Evolutionary conservation across 1,140 invertebrate genomes (phyloP), one percentile per base, ranked within the genome.

Genomic region (Bombus confusus): DNA sequence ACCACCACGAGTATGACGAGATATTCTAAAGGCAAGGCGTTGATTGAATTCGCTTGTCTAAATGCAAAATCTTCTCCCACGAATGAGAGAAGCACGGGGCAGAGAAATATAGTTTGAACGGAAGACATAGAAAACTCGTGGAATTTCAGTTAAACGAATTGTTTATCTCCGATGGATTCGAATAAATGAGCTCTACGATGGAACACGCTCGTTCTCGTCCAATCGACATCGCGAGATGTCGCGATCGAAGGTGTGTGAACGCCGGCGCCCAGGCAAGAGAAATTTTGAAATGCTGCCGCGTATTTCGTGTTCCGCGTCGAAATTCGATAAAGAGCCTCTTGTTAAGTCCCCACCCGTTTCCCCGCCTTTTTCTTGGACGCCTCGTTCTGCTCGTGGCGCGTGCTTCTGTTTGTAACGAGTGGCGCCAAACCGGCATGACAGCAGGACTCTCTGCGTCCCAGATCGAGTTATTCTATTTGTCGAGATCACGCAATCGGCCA

Each of bases 341-440:
- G 25, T 74, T 1, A 1, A 22, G 15, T 64, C 10, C 25, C 25
- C 31, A 13, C 12, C 37, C 22, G 2, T 37, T 52, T 22, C 22
- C 28, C 71, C 28, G 15, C 39, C 62, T 85, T 73, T 47, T 15
- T 25, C 39, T 52, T 81, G 62, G 57, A 74, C 41, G 31, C 18
- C 43, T 72, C 34, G 13, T 64, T 25, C 10, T 34, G 34, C 10
- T n/a, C 15, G 39, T 9, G 62, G 43, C 82, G 69, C 64, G 66
- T 84, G 75, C 66, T 69, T 78, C 37, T 72, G 83, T 68, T 78
- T 72, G 47, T 37, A 72, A 84, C 74, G 74, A 86, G 75, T 82
- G 87, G 88, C 88, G 87, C 87, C 84, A 86, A 89, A 88, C 52
- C 78, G 64, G 64, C 75, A 52, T 52, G 47, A 52, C 47, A 86